Base-by-base conservation (phyloP, 1,140 invertebrate species). In the Drosophila leontia region DNA sequence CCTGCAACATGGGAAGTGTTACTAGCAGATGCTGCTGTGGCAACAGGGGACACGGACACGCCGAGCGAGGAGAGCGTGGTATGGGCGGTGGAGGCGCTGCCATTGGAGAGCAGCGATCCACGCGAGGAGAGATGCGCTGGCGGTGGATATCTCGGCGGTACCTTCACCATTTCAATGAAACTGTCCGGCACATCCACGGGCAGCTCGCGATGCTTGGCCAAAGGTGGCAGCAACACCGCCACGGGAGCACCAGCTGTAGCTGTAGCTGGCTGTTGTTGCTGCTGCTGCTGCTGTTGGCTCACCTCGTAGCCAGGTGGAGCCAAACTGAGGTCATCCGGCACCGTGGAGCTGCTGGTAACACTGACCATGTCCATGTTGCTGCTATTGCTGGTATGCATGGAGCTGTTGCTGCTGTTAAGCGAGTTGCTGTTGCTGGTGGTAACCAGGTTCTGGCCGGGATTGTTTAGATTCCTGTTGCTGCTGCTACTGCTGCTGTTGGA, bases 161-260 rank as follows among this genome's bases (percentile, higher is more conserved):
- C 94, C 93, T 96, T 96, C 77, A 95, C 94, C 23, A 95, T 95
- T 78, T 95, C 96, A n/a, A 96, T 94, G 85, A 96, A 96, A 80
- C 95, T 95, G 48, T 96, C 94, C 2, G 96, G 96, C 65, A 96
- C 96, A 85, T 96, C 96, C 26, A 96, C 96, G 9, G 96, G 95
- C 78, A 96, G 94, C 82, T 96, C 96, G 60, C 96, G 94, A 61
- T 95, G 95, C 44, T 91, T 91, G 19, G 37, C 41, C 47, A 60
- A n/a, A 23, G 69, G 50, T 34, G 72, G 80, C 48, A 65, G 71
- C 48, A 69, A 47, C 17, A 37, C 32, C 19, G 51, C 23, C 41
- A 67, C 69, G 2, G 70, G 37, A 26, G 35, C 62, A 59, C 56
- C 61, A 19, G 53, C 29, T 75, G 62, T 7, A 51, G 44, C 19